Base-by-base conservation (phyloP, 2,797 vertebrate species). In the Arrhamphus sclerolepis region DNA sequence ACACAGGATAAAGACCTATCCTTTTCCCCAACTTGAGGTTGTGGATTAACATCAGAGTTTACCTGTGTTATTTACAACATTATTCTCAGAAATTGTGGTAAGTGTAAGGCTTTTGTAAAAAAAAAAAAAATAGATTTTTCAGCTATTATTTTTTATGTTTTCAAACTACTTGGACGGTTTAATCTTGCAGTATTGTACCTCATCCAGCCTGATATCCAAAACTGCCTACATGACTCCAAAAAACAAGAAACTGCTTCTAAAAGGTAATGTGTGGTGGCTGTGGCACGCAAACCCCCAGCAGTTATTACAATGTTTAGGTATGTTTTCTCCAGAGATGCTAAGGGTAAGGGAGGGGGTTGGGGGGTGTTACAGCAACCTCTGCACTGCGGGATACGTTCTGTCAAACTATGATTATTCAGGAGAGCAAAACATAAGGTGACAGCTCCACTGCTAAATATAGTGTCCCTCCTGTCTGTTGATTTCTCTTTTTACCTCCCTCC, bases 381-480 rank as follows among this genome's bases (percentile, higher is more conserved):
- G 88, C 86, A 86, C 86, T 64, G 77, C 84, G 80, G 90, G 89
- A 89, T 88, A 29, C 81, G 71, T 81, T 82, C 84, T 86, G 91
- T 90, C 89, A 90, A 89, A 89, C 78, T 79, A 65, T 82, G 87
- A 86, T 80, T 88, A 88, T 88, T 90, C 86, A 87, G 73, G 84
- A 81, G 86, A 84, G 88, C 67, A 75, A 90, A 91, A 92, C 85
- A 84, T 87, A 89, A 92, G 89, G 91, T 77, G 91, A 92, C 92
- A 93, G 90, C 86, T 87, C 80, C 66, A 17, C 64, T 63, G 88
- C 92, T 92, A 92, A 92, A 93, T 93, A 91, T 93, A 93, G 92
- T 90, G 84, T 86, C 79, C 83, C 75, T 88, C 72, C 84, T 83
- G 78, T 82, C 81, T 82, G 62, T 78, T 67, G 78, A 72, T 69